A percentile compares a stretch with the other conserved stretches of the same genome.
These are phyloP conservation scores for Carterocephalus palaemon DNA, from an alignment of 2,888 invertebrate species.

Conservation along the genomic window DNA sequence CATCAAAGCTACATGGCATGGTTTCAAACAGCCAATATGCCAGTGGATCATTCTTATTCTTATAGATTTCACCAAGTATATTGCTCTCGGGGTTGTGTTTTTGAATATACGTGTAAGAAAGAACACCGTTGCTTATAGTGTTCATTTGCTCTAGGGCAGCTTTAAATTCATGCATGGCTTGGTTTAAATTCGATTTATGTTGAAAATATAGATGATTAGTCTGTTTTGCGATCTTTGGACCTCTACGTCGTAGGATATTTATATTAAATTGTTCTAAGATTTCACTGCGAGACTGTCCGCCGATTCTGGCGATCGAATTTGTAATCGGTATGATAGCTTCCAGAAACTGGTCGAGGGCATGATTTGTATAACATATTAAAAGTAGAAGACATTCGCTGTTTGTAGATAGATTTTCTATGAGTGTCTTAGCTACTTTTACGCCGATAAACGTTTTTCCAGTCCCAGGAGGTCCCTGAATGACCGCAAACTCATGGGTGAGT, in stretches of 20 bases:
- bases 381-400: conserved; percentile 75
- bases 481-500: conserved; percentile 82
- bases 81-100: conserved; percentile 34
- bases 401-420: conserved; percentile 76
- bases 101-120: conserved; percentile 35
- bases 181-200: conserved; percentile 33
- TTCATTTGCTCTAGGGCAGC: conserved; percentile 41
- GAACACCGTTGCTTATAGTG: conserved; percentile 44
- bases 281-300: conserved; percentile 81
- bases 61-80: conserved; percentile 37
- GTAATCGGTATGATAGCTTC: conserved; percentile 82
- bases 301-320: conserved; percentile 81
- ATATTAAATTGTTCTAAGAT: conserved; percentile 59
- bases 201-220: too few species aligned
- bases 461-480: conserved; percentile 93
- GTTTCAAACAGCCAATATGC: conserved; percentile 50
- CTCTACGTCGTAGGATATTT: conserved; percentile 44
- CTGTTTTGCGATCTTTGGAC: too few species aligned
- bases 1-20: conserved; percentile 18
- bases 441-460: conserved; percentile 92
- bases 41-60: conserved; percentile 37
- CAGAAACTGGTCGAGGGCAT: conserved; percentile 91
- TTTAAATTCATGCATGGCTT: conserved; percentile 38
- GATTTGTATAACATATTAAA: conserved; percentile 90
- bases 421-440: conserved; percentile 82